Conservation (phyloP, 2,888 invertebrate species). For the Cheilosia vulpina region DNA sequence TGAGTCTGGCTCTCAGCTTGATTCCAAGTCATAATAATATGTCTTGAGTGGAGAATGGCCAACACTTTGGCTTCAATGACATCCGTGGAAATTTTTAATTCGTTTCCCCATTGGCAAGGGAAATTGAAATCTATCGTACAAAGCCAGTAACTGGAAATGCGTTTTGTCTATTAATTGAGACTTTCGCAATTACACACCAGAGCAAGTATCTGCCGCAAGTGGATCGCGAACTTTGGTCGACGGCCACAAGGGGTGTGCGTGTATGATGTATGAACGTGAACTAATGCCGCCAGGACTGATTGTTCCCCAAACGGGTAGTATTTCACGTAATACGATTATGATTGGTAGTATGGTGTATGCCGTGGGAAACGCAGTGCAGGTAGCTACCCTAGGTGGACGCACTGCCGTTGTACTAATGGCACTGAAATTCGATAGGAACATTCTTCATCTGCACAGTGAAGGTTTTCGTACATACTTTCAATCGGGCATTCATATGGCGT, state of each 20-base stretch:
- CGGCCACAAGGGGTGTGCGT: constrained; percentile 35
- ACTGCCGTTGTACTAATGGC: background rate
- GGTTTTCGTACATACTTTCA: background rate
- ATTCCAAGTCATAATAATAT: background rate
- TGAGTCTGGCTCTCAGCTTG: background rate
- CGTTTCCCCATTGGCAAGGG: constrained; percentile 25
- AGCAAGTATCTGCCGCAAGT: background rate
- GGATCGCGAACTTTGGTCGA: constrained; percentile 19
- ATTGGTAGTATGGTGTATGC: background rate
- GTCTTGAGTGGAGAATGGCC: constrained; percentile 5
- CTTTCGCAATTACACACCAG: constrained; percentile 12
- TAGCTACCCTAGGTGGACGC: background rate
- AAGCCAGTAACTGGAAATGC: constrained; percentile 41
- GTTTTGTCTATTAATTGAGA: constrained; percentile 46
- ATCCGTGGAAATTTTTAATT: background rate
- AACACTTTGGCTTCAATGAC: background rate
- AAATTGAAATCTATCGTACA: constrained; percentile 7
- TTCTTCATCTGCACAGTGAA: constrained; percentile 8
- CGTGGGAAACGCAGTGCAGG: constrained; percentile 8
- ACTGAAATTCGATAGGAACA: constrained; percentile 14
- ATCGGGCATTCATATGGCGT: background rate
- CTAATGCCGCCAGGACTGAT: constrained; percentile 12
- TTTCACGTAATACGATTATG: constrained; percentile 26
- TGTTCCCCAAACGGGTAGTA: constrained; percentile 9
- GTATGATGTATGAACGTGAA: constrained; percentile 32